Conservation (phyloP, 35 echinoderm and acorn worm species). For the Lytechinus variegatus region DNA sequence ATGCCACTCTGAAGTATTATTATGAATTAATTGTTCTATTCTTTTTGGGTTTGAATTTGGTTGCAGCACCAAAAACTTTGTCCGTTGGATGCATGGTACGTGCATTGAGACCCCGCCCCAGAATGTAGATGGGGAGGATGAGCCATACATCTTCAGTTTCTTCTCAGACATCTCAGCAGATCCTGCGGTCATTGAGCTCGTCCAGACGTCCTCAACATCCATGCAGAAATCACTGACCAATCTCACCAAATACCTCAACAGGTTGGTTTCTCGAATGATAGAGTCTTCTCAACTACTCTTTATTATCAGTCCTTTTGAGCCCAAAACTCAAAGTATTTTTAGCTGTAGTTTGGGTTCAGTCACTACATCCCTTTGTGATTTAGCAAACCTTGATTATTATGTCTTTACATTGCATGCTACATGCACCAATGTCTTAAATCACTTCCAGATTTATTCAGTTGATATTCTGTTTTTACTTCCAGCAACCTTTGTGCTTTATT, state of each 20-base stretch:
- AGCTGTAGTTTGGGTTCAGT: too few relatives aligned
- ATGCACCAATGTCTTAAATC: too few relatives aligned
- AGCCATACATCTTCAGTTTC: slow-evolving; percentile 92
- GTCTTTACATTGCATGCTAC: too few relatives aligned
- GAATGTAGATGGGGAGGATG: slow-evolving; percentile 94
- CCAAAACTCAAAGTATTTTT: too few relatives aligned
- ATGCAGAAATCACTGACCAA: slow-evolving; percentile 90
- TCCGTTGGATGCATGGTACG: slow-evolving; percentile 96
- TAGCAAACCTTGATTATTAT: too few relatives aligned
- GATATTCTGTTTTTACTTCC: too few relatives aligned
- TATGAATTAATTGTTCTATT: too few relatives aligned
- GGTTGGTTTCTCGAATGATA: slow-evolving; percentile 45
- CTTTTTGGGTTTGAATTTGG: background rate
- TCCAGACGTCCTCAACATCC: slow-evolving; percentile 60
- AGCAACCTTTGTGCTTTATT: too few relatives aligned
- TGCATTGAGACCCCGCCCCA: slow-evolving; percentile 96
- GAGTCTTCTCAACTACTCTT: background rate
- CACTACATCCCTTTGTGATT: too few relatives aligned
- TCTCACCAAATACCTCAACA: slow-evolving; percentile 93
- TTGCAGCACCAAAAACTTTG: slow-evolving; percentile 91
- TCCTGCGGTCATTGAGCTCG: slow-evolving; percentile 71
- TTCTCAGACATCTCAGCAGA: slow-evolving; percentile 91
- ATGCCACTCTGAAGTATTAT: too few relatives aligned
- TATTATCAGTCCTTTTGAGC: background rate
- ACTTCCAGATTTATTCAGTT: too few relatives aligned